These are phyloP conservation scores for Tragelaphus scriptus DNA, from an alignment of 2,113 vertebrate species.

Conservation along the genomic window DNA sequence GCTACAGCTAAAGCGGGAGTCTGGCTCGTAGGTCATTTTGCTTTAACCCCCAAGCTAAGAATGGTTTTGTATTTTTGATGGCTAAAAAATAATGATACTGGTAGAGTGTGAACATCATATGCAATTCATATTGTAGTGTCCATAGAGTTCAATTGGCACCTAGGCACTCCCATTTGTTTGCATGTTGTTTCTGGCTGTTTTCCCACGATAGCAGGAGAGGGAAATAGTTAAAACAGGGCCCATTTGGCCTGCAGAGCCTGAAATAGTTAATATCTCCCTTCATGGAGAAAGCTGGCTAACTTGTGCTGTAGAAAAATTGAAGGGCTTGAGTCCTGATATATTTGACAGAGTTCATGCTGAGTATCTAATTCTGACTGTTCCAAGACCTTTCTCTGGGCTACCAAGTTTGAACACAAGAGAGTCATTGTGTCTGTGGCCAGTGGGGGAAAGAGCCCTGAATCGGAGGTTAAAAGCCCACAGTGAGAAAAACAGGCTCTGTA, in stretches of 20 bases:
- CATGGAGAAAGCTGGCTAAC: neutral
- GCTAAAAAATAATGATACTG: neutral
- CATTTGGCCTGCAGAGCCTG: neutral
- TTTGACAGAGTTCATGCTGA: neutral
- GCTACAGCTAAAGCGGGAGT: neutral
- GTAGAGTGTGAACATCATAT: neutral
- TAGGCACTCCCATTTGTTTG: neutral
- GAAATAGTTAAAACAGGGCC: neutral
- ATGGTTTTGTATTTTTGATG: neutral
- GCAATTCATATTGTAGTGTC: neutral
- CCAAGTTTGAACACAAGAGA: neutral
- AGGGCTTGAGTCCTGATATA: neutral
- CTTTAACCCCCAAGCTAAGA: neutral
- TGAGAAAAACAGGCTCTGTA: neutral
- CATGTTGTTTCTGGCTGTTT: neutral
- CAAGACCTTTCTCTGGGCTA: neutral
- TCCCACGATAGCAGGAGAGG: neutral
- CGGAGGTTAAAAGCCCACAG: neutral
- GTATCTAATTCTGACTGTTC: neutral
- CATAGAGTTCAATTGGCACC: neutral
- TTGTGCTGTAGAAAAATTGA: neutral
- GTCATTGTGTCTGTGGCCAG: neutral
- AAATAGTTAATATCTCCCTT: neutral
- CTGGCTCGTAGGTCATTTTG: neutral
- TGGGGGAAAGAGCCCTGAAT: neutral